Base-by-base conservation (phyloP, 2,797 vertebrate species). In the Manis pentadactyla region DNA sequence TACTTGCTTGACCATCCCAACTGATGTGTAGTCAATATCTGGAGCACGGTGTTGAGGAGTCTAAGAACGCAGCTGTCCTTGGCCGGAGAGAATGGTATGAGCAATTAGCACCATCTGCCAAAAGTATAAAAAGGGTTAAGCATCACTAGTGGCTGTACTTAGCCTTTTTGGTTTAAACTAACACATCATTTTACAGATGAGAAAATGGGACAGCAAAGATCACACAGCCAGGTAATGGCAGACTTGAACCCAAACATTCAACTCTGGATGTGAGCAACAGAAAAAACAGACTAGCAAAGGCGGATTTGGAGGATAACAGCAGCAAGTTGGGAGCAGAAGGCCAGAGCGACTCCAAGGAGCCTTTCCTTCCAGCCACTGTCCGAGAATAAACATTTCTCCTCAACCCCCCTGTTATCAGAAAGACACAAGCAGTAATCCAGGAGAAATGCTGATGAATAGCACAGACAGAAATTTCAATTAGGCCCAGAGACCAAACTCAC, bases 391-490 rank as follows among this genome's bases (percentile, higher is more conserved):
- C 61, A 53, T 95, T 94, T 86, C 93, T 96, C 73, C 69, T 37
- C 79, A n/a, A 34, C 17, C 31, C 66, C 75, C 55, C 46, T 46
- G 19, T 39, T 71, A 94, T 73, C 69, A 91, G 39, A 93, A 11
- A 37, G 13, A 37, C 21, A 7, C 78, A 78, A 87, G 39, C 23
- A 85, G 82, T 71, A 66, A 53, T 63, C 64, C 71, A 94, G 49
- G 96, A 89, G 49, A 96, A 94, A 95, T 34, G 85, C 29, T 93
- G 86, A 92, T 59, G 64, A 91, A 96, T 63, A 42, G 53, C 87
- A 78, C 11, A 96, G 57, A 39, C 68, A 94, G 73, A 57, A 90
- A 71, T 53, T 97, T 93, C 19, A 73, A 25, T 93, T 53, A 95
- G 42, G 77, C 68, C 37, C 64, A 63, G 95, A 63, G 11, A 27